Evolutionary conservation across 2,113 vertebrate genomes (phyloP), one percentile per base, ranked within the genome.

Genomic region (Fregata magnificens): DNA sequence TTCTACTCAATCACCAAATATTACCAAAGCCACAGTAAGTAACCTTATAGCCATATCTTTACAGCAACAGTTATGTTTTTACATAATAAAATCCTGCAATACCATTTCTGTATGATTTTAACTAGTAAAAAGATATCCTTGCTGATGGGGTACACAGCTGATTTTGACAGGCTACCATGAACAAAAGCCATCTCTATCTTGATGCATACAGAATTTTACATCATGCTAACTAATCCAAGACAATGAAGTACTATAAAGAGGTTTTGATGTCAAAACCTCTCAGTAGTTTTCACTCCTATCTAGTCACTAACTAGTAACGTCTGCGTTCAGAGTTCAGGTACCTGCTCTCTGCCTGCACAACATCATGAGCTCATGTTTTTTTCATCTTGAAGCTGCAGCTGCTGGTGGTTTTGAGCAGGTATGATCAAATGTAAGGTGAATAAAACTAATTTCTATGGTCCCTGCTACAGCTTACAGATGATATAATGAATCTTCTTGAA

Each of bases 391-490:
- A 66, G 55, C 76, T 94, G 82, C 80, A 91, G 79, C 82, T 95
- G 76, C 16, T 91, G 52, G 58, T 58, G 32, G 36, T 80, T 92
- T 91, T 81, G 45, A 86, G 55, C 50, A 90, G 55, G 38, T 76
- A 70, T 32, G 67, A 90, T 96, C 76, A 95, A 92, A 94, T 47
- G 40, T 16, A 88, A 93, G 73, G 79, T 70, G 70, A 94, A 83
- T 67, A 93, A 95, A 97, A 88, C 81, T 80, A 69, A 94, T 83
- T 83, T 73, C 66, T 92, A 22, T 40, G 19, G 63, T 61, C 59
- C 29, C 34, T 53, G 22, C 70, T 86, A 76, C 70, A 53, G 44
- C 28, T 65, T 80, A 58, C 36, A 71, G 67, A 70, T 36, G 32
- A 62, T 38, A n/a, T 32, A 88, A 92, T 74, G 90, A 96, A 88